Conservation (phyloP, 1,140 invertebrate species). For the Acromyrmex heyeri region DNA sequence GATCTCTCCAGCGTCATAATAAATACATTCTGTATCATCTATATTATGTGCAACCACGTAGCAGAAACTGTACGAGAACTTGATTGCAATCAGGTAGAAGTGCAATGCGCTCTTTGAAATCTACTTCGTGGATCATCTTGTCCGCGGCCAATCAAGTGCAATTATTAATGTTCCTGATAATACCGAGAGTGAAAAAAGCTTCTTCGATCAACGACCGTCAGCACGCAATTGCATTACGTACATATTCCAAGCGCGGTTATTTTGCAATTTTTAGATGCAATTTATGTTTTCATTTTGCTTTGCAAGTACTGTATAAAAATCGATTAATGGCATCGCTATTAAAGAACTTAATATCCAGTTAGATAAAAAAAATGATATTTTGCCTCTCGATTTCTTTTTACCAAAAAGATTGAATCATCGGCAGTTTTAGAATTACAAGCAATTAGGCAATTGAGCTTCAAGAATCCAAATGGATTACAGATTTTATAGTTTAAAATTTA, state of each 20-base stretch:
- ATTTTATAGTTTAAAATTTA: background rate
- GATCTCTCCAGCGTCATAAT: constrained; percentile 27
- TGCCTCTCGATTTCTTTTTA: background rate
- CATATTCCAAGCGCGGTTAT: constrained; percentile 3
- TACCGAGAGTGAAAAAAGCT: constrained; percentile 31
- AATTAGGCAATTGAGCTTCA: background rate
- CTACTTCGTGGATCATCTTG: constrained; percentile 37
- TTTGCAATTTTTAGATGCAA: constrained; percentile 19
- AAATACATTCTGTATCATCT: constrained; percentile 10
- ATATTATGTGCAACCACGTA: constrained; percentile 26
- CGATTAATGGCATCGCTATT: background rate
- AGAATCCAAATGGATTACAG: background rate
- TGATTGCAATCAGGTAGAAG: constrained; percentile 47
- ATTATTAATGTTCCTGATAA: constrained; percentile 54
- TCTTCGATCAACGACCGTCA: constrained; percentile 13
- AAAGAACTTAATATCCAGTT: constrained; percentile 8
- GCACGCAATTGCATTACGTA: constrained; percentile 23
- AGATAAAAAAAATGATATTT: constrained; percentile 4
- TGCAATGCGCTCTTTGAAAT: constrained; percentile 49
- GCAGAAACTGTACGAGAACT: constrained; percentile 46
- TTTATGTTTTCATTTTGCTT: background rate
- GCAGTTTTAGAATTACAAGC: background rate
- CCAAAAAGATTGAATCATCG: background rate
- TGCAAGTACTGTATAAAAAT: constrained; percentile 1
- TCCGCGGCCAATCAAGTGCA: constrained; percentile 37